A percentile compares a stretch with the other conserved stretches of the same genome.
phyloP scores from a whole-genome alignment of 2,113 vertebrate genomes.

The Argyrosomus japonicus region DNA sequence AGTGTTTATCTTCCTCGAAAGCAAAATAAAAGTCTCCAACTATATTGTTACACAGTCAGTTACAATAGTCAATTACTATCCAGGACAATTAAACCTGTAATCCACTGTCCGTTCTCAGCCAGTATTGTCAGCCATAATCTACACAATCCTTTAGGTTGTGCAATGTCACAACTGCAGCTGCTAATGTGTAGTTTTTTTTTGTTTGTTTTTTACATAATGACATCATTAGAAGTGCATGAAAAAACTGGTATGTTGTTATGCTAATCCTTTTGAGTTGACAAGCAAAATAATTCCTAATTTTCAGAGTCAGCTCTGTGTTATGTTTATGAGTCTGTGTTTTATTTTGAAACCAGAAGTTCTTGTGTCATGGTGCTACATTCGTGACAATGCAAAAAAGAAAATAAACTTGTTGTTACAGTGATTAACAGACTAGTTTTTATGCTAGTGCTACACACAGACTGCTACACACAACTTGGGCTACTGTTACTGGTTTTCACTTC shows the following conservation, averaged over 20 bases:
- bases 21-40: not conserved
- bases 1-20: conserved; percentile 4
- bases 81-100: not conserved
- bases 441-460: conserved; percentile 8
- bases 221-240: not conserved
- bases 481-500: conserved; percentile 37
- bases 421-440: not conserved
- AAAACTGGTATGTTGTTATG: not conserved
- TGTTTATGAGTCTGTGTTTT: not conserved
- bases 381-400: conserved; percentile 1
- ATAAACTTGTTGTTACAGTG: conserved; percentile 12
- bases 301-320: not conserved
- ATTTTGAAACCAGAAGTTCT: not conserved
- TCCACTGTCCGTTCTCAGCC: conserved; percentile 8
- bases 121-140: not conserved
- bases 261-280: not conserved
- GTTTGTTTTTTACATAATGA: not conserved
- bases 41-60: not conserved
- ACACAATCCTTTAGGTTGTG: not conserved
- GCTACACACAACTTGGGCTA: not conserved
- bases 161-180: conserved; percentile 3
- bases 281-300: not conserved
- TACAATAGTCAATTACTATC: not conserved
- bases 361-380: not conserved
- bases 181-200: not conserved